Conservation (phyloP, 2,797 vertebrate genomes). For the Miichthys miiuy region DNA sequence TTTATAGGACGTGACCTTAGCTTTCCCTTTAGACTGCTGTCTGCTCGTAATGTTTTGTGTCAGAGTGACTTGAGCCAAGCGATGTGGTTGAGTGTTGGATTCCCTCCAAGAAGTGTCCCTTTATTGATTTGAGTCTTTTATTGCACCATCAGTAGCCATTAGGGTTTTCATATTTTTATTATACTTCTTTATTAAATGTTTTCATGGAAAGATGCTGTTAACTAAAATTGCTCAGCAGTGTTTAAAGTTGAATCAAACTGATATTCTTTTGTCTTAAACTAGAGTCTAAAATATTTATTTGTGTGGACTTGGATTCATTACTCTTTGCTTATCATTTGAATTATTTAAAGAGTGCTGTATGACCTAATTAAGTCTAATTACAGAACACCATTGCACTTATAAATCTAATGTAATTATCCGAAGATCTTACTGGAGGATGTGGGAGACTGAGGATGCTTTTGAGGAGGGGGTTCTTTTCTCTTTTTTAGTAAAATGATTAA, state of each 20-base stretch:
- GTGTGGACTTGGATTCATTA: conserved; percentile 21
- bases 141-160: conserved; percentile 69
- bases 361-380: conserved; percentile 17
- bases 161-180: conserved; percentile 57
- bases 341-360: conserved; percentile 23
- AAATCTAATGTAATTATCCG: conserved; percentile 9
- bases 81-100: conserved; percentile 59
- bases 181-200: conserved; percentile 55
- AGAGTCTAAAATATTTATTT: conserved; percentile 31
- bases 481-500: conserved; percentile 22
- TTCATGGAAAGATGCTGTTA: conserved; percentile 34
- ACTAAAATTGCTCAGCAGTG: conserved; percentile 38
- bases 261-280: conserved; percentile 29
- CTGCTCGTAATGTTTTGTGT: conserved; percentile 60
- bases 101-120: conserved; percentile 65
- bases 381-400: conserved; percentile 18
- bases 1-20: conserved; percentile 68
- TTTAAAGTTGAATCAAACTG: conserved; percentile 35
- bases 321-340: conserved; percentile 34
- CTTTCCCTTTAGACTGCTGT: conserved; percentile 53
- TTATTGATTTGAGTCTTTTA: conserved; percentile 76
- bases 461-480: neutral
- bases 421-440: neutral
- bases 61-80: conserved; percentile 57
- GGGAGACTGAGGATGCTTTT: neutral